Evolutionary conservation across 2,888 invertebrate species (phyloP).

Genomic region (Spilarctia lutea): DNA sequence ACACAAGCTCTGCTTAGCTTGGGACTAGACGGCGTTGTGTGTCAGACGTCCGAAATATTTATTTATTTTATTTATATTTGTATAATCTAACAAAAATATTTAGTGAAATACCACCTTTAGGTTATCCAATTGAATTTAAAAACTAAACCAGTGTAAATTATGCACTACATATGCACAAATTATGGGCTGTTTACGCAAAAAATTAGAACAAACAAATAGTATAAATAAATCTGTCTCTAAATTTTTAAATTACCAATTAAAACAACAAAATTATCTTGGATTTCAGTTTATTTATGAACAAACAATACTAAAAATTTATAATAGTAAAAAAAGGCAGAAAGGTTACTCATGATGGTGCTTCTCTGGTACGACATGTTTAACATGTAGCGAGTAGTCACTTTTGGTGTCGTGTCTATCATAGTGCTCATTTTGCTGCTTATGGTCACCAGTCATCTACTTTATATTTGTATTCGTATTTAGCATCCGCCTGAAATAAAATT

Average conservation of each 20-base stretch:
- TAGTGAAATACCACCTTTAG: no score
- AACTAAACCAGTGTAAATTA: no score
- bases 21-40: no score
- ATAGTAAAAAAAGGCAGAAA: no score
- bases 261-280: not conserved
- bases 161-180: no score
- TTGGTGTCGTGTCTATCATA: slow-evolving; percentile 50
- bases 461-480: slow-evolving; percentile 73
- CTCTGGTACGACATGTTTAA: slow-evolving; percentile 10
- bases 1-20: no score
- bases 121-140: no score
- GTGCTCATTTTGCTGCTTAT: slow-evolving; percentile 77
- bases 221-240: no score
- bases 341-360: slow-evolving; percentile 22
- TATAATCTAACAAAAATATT: no score
- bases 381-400: slow-evolving; percentile 42
- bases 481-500: slow-evolving; percentile 50
- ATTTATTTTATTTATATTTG: no score
- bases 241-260: not conserved
- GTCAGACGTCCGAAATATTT: no score
- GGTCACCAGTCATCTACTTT: slow-evolving; percentile 76
- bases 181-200: no score
- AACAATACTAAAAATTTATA: not conserved
- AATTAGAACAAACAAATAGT: not conserved
- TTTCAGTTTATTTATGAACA: not conserved